phyloP scores from a whole-genome alignment of 2,888 invertebrate species.

The Diogma glabrata region DNA sequence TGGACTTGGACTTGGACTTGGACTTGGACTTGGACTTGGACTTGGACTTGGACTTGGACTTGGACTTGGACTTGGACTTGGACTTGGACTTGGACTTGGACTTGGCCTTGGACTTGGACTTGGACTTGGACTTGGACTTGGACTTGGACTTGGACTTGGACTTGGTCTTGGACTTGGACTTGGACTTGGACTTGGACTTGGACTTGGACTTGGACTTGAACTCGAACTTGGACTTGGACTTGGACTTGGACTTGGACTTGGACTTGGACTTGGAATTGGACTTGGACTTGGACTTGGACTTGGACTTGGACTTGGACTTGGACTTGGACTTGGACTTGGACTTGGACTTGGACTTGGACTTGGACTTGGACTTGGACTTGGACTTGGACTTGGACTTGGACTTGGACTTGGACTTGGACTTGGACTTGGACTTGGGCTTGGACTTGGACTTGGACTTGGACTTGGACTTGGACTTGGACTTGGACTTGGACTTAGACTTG shows the following conservation, averaged over 20 bases:
- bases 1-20: slow-evolving; percentile 4
- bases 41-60: slow-evolving; percentile 10
- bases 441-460: slow-evolving; percentile 10
- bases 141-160: slow-evolving; percentile 8
- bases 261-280: background rate
- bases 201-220: slow-evolving; percentile 9
- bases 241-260: slow-evolving; percentile 1
- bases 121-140: slow-evolving; percentile 11
- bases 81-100: slow-evolving; percentile 3
- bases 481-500: slow-evolving; percentile 9
- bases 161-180: slow-evolving; percentile 6
- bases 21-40: slow-evolving; percentile 9
- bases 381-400: slow-evolving; percentile 12
- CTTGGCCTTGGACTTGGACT: too few relatives aligned
- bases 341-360: slow-evolving; percentile 7
- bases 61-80: slow-evolving; percentile 1
- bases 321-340: slow-evolving; percentile 8
- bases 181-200: background rate
- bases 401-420: slow-evolving; percentile 8
- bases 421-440: slow-evolving; percentile 6
- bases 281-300: too few relatives aligned
- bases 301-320: slow-evolving; percentile 11
- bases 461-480: slow-evolving; percentile 11
- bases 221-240: slow-evolving; percentile 10
- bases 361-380: slow-evolving; percentile 10